phyloP scores from a whole-genome alignment of 2,888 invertebrate genomes.

The Oscheius myriophilus region DNA sequence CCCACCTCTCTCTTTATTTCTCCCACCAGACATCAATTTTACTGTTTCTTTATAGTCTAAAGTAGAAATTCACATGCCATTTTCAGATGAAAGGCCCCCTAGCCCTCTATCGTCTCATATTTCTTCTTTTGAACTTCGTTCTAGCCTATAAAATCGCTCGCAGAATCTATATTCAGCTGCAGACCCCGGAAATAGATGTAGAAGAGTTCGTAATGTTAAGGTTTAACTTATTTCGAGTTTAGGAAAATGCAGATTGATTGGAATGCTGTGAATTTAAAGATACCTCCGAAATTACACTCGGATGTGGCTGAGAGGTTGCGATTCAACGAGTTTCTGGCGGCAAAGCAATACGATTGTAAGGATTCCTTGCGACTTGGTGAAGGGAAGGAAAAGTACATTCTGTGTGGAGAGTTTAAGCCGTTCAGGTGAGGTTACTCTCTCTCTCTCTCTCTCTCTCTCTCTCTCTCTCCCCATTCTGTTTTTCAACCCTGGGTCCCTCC shows the following conservation, averaged over 20 bases:
- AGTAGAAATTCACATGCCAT: too few species aligned
- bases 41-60: too few species aligned
- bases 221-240: neutral
- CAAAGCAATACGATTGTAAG: conserved; percentile 25
- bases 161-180: neutral
- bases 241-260: conserved; percentile 8
- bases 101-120: conserved; percentile 8
- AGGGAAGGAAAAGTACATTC: conserved; percentile 10
- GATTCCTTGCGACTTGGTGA: conserved; percentile 14
- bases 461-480: too few species aligned
- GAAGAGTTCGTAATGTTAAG: neutral
- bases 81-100: conserved; percentile 7
- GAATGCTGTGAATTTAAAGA: conserved; percentile 13
- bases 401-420: conserved; percentile 23
- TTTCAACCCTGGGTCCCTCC: too few species aligned
- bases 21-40: too few species aligned
- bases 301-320: conserved; percentile 24
- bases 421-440: conserved; percentile 16
- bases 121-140: conserved; percentile 11
- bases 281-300: conserved; percentile 14
- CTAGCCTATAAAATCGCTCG: conserved; percentile 9
- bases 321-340: conserved; percentile 29
- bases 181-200: neutral
- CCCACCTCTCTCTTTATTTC: neutral
- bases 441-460: too few species aligned